phyloP scores from a whole-genome alignment of 2,888 invertebrate genomes.

The Heteromyza rotundicornis region DNA sequence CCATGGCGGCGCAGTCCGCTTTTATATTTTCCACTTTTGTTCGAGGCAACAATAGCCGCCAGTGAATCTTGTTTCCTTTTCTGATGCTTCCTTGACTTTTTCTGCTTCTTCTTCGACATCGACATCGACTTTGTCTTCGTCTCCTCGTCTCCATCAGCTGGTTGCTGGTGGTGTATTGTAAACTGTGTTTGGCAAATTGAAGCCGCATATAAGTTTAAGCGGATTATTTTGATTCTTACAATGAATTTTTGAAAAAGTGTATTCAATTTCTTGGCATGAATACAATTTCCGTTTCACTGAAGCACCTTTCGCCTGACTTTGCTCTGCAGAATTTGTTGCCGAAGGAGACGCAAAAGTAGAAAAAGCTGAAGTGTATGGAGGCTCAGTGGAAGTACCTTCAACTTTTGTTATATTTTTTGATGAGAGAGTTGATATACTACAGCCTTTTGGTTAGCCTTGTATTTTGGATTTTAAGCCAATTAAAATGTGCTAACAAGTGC shows the following conservation, averaged over 20 bases:
- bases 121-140: no score
- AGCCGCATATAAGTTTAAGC: constrained; percentile 2
- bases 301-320: background rate
- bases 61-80: background rate
- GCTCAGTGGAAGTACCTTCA: no score
- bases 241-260: background rate
- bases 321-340: no score
- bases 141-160: no score
- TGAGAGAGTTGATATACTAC: no score
- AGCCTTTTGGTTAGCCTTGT: no score
- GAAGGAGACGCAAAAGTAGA: no score
- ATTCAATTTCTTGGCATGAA: background rate
- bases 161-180: background rate
- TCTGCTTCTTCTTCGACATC: background rate
- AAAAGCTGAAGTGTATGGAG: no score
- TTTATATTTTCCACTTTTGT: background rate
- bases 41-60: background rate
- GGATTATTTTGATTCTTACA: constrained; percentile 4
- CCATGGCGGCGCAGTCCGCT: background rate
- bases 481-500: no score
- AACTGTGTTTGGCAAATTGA: constrained; percentile 3
- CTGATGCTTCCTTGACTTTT: background rate
- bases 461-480: no score
- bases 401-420: no score
- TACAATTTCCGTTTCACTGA: background rate